phyloP scores from a whole-genome alignment of 2,113 vertebrate species.

The Pogonocichla stellata region DNA sequence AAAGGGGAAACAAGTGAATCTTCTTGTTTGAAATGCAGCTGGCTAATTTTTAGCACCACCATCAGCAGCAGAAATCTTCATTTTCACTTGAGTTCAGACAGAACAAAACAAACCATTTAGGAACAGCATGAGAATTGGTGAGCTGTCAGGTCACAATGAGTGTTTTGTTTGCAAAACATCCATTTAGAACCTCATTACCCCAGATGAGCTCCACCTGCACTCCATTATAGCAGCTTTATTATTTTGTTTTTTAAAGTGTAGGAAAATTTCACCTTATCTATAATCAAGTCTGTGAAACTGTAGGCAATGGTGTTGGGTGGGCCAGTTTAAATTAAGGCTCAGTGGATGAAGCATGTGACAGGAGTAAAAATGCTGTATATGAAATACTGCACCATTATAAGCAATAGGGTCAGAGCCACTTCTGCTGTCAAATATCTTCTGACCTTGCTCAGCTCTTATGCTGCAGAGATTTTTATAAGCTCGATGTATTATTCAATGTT shows the following conservation, averaged over 20 bases:
- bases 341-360: background rate
- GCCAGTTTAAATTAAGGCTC: background rate
- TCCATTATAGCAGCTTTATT: background rate
- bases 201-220: slow-evolving; percentile 16
- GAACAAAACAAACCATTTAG: slow-evolving; percentile 40
- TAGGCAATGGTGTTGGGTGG: background rate
- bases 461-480: background rate
- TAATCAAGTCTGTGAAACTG: background rate
- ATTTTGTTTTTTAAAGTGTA: background rate
- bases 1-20: background rate
- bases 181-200: slow-evolving; percentile 37
- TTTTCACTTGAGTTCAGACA: background rate
- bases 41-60: background rate
- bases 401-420: background rate
- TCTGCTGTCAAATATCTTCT: background rate
- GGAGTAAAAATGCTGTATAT: background rate
- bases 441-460: background rate
- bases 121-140: slow-evolving; percentile 9
- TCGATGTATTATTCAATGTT: background rate
- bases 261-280: background rate
- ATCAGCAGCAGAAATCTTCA: background rate
- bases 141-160: background rate
- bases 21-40: background rate
- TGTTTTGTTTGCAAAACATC: background rate
- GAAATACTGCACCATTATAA: background rate